Evolutionary conservation across 2,888 invertebrate genomes (phyloP).

Genomic region (Escarpia spicata): DNA sequence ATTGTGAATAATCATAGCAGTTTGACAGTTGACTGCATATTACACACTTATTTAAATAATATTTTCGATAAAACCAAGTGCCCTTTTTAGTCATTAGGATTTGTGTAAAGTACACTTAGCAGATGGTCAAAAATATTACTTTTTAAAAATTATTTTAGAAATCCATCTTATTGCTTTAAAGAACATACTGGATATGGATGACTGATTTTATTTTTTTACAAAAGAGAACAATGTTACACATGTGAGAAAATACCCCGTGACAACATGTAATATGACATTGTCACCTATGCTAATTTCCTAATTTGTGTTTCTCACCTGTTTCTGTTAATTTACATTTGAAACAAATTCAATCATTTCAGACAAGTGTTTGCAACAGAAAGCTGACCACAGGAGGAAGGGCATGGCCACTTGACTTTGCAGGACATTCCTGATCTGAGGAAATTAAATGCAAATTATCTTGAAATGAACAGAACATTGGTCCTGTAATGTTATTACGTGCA

Average conservation of each 20-base stretch:
- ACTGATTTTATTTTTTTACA: not conserved
- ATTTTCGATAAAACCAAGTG: too few species aligned
- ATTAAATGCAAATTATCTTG: conserved; percentile 4
- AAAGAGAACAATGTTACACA: not conserved
- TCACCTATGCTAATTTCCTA: not conserved
- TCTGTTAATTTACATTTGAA: not conserved
- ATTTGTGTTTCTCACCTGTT: not conserved
- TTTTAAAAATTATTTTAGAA: too few species aligned
- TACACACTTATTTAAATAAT: too few species aligned
- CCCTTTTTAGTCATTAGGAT: too few species aligned
- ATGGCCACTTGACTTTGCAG: not conserved
- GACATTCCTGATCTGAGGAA: not conserved
- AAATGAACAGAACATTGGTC: not conserved
- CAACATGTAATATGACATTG: not conserved
- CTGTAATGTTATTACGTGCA: not conserved
- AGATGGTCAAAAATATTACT: too few species aligned
- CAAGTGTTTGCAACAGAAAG: conserved; percentile 9
- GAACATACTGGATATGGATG: too few species aligned
- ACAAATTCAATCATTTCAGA: not conserved
- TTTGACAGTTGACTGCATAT: too few species aligned
- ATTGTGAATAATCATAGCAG: too few species aligned
- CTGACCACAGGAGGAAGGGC: not conserved
- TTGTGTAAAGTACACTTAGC: too few species aligned
- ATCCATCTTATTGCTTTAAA: too few species aligned
- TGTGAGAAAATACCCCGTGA: not conserved